Base-by-base conservation (phyloP, 2,797 vertebrate genomes). In the Xiphorhynchus erythropygius region DNA sequence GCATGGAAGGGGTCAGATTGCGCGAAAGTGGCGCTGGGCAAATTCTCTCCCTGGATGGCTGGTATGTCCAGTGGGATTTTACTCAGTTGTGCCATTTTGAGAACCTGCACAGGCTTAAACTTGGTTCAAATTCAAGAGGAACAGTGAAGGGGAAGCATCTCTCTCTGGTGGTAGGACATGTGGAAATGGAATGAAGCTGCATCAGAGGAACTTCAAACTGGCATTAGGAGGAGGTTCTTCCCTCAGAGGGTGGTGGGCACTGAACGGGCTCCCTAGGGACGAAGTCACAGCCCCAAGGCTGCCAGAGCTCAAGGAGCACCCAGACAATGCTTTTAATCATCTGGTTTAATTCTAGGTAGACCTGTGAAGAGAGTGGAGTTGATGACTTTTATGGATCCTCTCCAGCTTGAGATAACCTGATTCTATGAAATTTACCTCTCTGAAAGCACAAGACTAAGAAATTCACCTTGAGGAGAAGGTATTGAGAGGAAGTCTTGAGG, bases 81-180 rank as follows among this genome's bases (percentile, higher is more conserved):
- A 17, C 21, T 71, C 53, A 18, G 22, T 15, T 49, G 4, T 73
- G 78, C 33, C 33, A n/a, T 30, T 3, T 2, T 53, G 55, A 69
- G 67, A 62, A 49, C 7, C 33, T 44, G 7, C 19, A 23, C 19
- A 44, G 23, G 10, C 14, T 55, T 70, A 7, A 63, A 15, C 27
- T 60, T 55, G 49, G 9, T 70, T 75, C 41, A 71, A 6, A 16
- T 57, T 37, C 23, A 33, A 52, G 63, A 13, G 14, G 25, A 37
- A 37, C 56, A 75, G 30, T 9, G 9, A 42, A 60, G 27, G n/a
- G 22, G 57, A 46, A 62, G 53, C 73, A 74, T 46, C 28, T 64
- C 41, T 33, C 16, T 25, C 47, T 28, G 39, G 37, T 64, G 76
- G 11, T 10, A 5, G 16, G 21, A 33, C 8, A 39, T 0, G 0